phyloP scores from a whole-genome alignment of 2,888 invertebrate genomes.

The Epistrophe eligans region DNA sequence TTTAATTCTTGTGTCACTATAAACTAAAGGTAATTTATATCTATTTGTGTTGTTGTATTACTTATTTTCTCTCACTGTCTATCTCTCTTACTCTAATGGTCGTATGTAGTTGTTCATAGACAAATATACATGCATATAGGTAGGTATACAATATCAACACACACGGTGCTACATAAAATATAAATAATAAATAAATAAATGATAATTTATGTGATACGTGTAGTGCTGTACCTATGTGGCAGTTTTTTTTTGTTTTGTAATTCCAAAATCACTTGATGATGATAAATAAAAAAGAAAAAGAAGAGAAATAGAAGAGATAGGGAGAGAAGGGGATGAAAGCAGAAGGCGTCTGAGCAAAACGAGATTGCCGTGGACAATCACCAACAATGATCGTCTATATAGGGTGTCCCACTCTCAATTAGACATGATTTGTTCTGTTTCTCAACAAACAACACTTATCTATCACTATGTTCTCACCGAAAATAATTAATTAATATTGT shows the following conservation, averaged over 20 bases:
- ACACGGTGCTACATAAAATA: conserved; percentile 49
- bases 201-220: conserved; percentile 54
- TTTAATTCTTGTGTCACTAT: conserved; percentile 55
- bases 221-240: conserved; percentile 57
- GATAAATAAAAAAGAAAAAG: conserved; percentile 40
- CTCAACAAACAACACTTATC: too few species aligned
- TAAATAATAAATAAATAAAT: conserved; percentile 64
- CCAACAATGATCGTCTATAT: conserved; percentile 44
- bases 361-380: conserved; percentile 70
- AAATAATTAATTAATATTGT: too few species aligned
- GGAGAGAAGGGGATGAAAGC: conserved; percentile 24
- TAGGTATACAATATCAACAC: conserved; percentile 26
- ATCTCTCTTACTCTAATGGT: conserved; percentile 37
- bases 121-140: background rate
- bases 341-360: conserved; percentile 48
- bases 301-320: conserved; percentile 26
- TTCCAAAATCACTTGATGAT: conserved; percentile 69
- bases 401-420: conserved; percentile 7
- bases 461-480: too few species aligned
- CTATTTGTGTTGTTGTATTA: conserved; percentile 40
- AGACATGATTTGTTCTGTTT: too few species aligned
- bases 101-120: background rate
- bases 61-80: conserved; percentile 23
- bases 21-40: conserved; percentile 47
- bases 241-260: conserved; percentile 46